Base-by-base conservation (phyloP, 2,113 vertebrate genomes). In the Gambusia affinis region DNA sequence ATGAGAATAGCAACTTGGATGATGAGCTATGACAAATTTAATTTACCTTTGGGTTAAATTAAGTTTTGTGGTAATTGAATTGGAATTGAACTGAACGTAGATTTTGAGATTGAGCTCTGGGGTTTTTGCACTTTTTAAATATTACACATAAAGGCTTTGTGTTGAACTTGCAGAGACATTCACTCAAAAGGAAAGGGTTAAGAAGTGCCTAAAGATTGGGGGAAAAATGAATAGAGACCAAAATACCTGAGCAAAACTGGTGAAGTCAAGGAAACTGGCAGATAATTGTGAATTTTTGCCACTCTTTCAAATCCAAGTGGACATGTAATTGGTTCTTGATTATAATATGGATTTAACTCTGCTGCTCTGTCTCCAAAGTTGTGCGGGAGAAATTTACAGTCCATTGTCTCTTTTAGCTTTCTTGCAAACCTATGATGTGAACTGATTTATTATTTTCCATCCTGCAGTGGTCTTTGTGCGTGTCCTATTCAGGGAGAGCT, bases 401-500 rank as follows among this genome's bases (percentile, higher is more conserved):
- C 47, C 28, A 15, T 27, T 19, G 33, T 24, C 35, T n/a, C 24
- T 54, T 28, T 60, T 33, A 74, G 28, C 22, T 27, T 33, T 22
- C 28, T 10, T 15, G 62, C 39, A 71, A 66, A 71, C 62, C 33
- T 27, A 7, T 54, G 78, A 30, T 44, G 64, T 70, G 64, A 30
- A 79, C 22, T 70, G 72, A 80, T 62, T 66, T 42, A 66, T 30
- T 47, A 54, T 67, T 14, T 47, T 44, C 42, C 65, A 35, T 24
- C 31, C 31, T 57, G 31, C 51, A 39, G 22, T 42, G 68, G 54
- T 30, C 31, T 65, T 70, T 37, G 71, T 39, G 71, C 31, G 31
- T 54, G 37, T 61, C 71, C 28, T 63, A 73, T 60, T 31, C 35
- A 60, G 0, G 5, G 8, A 51, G 33, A 51, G 4, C 31, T 61